Percentiles rank a stretch among this genome's conserved stretches.
Conservation (phyloP, 2,888 invertebrate species). For the Chalcosyrphus nemorum region DNA sequence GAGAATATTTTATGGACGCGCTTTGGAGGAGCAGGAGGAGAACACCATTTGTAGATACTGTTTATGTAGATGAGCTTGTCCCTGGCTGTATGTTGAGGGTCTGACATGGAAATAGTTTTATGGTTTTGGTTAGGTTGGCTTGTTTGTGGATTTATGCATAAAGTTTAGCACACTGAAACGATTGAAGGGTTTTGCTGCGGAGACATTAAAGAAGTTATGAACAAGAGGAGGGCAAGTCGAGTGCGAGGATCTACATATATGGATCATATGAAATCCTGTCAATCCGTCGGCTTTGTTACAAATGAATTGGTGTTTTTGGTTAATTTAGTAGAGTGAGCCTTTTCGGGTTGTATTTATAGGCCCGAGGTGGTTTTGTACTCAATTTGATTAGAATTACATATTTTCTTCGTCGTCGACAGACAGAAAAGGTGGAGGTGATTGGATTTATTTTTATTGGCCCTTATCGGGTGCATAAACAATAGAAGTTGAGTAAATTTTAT, state of each 20-base stretch:
- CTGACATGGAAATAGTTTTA: constrained; percentile 44
- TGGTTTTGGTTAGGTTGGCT: constrained; percentile 11
- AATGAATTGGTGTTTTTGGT: constrained; percentile 16
- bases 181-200: constrained; percentile 12
- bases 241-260: not conserved
- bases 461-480: not conserved
- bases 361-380: constrained; percentile 2
- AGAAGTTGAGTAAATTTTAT: not conserved
- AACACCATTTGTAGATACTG: constrained; percentile 6
- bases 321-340: constrained; percentile 1
- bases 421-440: not conserved
- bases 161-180: too few species aligned
- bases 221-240: not conserved
- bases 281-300: not conserved
- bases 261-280: not conserved
- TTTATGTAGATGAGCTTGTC: not conserved
- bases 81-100: not conserved
- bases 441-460: constrained; percentile 6
- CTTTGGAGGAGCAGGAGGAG: not conserved
- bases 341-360: not conserved
- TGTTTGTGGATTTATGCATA: constrained; percentile 24
- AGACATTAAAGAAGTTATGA: constrained; percentile 17
- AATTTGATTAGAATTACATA: not conserved
- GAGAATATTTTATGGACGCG: constrained; percentile 19
- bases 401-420: not conserved